Evolutionary conservation across 2,888 invertebrate species (phyloP), one percentile per base, ranked within the genome.

Genomic region (Epinotia bilunana): DNA sequence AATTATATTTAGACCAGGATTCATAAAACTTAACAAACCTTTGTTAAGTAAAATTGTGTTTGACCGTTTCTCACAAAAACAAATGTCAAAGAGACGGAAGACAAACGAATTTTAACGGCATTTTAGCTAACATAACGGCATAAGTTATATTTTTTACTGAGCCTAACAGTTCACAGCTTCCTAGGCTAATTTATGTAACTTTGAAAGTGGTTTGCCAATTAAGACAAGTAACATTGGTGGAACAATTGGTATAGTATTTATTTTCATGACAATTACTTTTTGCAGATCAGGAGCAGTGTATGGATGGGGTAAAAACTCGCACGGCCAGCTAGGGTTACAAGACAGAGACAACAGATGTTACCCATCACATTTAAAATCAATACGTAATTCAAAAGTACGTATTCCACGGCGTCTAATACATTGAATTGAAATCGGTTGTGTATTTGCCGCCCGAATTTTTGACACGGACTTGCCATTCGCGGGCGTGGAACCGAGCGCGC

Each of bases 241-340:
- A 46, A 46, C 13, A 46, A 13, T 46, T 46, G 13, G 46, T 46
- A 46, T 13, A 13, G 16, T 13, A 49, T 49, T 49, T 5, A 16
- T 49, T 16, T 49, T 49, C 49, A 49, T 49, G 16, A 5, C 49
- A 49, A 49, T 49, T 53, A 2, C 58, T 58, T 33, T 84, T 86
- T 69, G 33, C 80, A 95, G 95, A 85, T 96, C 96, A 76, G 97
- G 98, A 77, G 97, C 97, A 57, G 97, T 98, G 1, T 98, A 96
- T 90, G 97, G 97, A 33, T 98, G 98, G 97, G 98, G 98, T 71
- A 97, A 96, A 90, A 98, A 98, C 87, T 95, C 95, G 60, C 95
- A 95, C 83, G 98, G 98, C 0, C 98, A 98, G 85, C 90, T 98
- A 76, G 98, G 98, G 9, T 86, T 98, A 58, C 97, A 97, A 86